phyloP scores from a whole-genome alignment of 2,113 vertebrate species.

The Herpailurus yagouaroundi region DNA sequence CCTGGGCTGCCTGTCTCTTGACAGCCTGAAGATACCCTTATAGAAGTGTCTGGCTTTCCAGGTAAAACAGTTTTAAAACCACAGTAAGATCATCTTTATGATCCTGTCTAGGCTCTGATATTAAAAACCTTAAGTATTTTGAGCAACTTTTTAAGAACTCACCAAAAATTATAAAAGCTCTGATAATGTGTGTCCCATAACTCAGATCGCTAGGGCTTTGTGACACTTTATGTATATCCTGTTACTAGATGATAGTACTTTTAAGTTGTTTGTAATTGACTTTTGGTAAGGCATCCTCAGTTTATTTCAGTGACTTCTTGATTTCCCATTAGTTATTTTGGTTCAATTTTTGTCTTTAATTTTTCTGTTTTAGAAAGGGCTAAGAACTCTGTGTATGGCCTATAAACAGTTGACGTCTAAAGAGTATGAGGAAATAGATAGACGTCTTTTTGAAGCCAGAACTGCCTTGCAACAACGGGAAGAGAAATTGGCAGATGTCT shows the following conservation, averaged over 20 bases:
- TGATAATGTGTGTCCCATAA: neutral
- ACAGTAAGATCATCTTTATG: neutral
- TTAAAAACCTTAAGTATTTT: slow-evolving; percentile 5
- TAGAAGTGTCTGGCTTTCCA: neutral
- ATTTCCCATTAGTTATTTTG: slow-evolving; percentile 6
- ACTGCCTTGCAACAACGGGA: slow-evolving; percentile 96
- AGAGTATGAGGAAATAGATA: slow-evolving; percentile 92
- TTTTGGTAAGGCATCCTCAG: slow-evolving; percentile 1
- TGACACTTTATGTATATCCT: neutral
- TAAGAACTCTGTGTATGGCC: slow-evolving; percentile 95
- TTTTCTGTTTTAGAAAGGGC: slow-evolving; percentile 90
- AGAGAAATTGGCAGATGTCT: slow-evolving; percentile 91
- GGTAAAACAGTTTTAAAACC: slow-evolving; percentile 10
- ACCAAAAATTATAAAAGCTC: neutral
- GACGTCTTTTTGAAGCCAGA: slow-evolving; percentile 90
- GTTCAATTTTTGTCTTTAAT: slow-evolving; percentile 44
- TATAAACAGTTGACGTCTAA: slow-evolving; percentile 92
- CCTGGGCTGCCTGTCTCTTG: neutral
- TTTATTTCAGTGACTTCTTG: slow-evolving; percentile 2
- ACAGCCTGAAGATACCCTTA: neutral
- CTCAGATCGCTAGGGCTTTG: neutral
- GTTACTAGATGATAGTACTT: neutral
- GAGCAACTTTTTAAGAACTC: neutral
- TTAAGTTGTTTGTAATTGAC: neutral
- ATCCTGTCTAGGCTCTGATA: neutral